Conservation (phyloP, 2,888 invertebrate genomes). For the Amphiduros pacificus region DNA sequence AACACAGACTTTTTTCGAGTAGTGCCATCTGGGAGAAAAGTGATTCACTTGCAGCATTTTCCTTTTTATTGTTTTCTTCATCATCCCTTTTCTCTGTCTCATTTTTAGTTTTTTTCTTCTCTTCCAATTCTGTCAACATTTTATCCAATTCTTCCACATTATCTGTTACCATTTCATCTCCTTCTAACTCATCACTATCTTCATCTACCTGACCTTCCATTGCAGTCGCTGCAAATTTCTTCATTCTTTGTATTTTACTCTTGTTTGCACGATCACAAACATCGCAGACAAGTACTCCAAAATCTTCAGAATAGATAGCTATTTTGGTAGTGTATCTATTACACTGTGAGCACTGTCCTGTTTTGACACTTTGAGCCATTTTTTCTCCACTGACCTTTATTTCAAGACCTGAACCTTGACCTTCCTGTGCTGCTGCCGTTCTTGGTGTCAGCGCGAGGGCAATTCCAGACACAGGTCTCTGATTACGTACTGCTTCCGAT, state of each 20-base stretch:
- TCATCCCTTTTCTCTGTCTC: background rate
- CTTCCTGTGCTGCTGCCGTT: background rate
- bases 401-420: background rate
- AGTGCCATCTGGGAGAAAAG: no score
- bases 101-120: background rate
- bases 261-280: conserved; percentile 3
- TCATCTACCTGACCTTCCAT: background rate
- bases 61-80: no score
- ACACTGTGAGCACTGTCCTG: conserved; percentile 7
- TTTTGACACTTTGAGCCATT: conserved; percentile 4
- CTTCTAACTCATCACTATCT: background rate
- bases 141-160: background rate
- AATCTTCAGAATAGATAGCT: conserved; percentile 9
- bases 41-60: no score
- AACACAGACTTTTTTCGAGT: no score
- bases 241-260: background rate
- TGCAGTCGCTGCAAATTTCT: background rate
- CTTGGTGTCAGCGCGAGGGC: background rate
- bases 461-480: background rate
- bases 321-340: conserved; percentile 7
- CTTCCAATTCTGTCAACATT: background rate
- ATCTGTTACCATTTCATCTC: background rate
- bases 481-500: background rate
- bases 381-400: conserved; percentile 4
- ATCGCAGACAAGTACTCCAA: conserved; percentile 4